Evolutionary conservation across 2,797 vertebrate species (phyloP).

Genomic region (Discoglossus pictus): DNA sequence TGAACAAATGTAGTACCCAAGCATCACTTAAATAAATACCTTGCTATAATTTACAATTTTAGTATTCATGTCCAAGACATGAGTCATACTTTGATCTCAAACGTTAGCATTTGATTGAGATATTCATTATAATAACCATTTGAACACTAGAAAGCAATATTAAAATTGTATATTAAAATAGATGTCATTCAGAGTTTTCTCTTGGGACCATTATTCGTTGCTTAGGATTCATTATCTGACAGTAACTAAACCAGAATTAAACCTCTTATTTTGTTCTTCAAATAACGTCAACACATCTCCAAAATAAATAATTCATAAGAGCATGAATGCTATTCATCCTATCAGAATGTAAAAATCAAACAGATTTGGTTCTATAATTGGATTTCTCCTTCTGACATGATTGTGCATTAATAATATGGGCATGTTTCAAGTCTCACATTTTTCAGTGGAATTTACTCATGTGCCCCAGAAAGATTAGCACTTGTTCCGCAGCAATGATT

Average conservation of each 20-base stretch:
- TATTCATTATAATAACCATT: conserved; percentile 32
- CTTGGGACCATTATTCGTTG: conserved; percentile 8
- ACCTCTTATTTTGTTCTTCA: conserved; percentile 20
- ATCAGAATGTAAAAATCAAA: conserved; percentile 31
- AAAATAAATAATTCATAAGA: conserved; percentile 34
- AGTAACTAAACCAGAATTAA: conserved; percentile 19
- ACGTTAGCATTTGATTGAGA: conserved; percentile 32
- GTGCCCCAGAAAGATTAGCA: too few relatives aligned
- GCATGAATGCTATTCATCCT: conserved; percentile 24
- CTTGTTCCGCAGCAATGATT: too few relatives aligned
- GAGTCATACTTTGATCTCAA: conserved; percentile 28
- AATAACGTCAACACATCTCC: background rate
- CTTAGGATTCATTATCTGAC: conserved; percentile 22
- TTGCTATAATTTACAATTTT: conserved; percentile 23
- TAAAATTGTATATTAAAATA: conserved; percentile 17
- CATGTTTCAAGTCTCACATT: background rate
- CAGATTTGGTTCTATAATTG: conserved; percentile 31
- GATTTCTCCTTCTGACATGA: conserved; percentile 20
- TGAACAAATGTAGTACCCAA: conserved; percentile 1
- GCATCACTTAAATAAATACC: conserved; percentile 13
- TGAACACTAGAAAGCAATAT: conserved; percentile 12
- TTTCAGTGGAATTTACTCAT: too few relatives aligned
- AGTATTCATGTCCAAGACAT: conserved; percentile 9
- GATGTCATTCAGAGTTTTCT: conserved; percentile 19
- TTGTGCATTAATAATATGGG: conserved; percentile 16